These are phyloP conservation scores for Theristicus caerulescens DNA, from an alignment of 2,113 vertebrate genomes.

Conservation along the genomic window DNA sequence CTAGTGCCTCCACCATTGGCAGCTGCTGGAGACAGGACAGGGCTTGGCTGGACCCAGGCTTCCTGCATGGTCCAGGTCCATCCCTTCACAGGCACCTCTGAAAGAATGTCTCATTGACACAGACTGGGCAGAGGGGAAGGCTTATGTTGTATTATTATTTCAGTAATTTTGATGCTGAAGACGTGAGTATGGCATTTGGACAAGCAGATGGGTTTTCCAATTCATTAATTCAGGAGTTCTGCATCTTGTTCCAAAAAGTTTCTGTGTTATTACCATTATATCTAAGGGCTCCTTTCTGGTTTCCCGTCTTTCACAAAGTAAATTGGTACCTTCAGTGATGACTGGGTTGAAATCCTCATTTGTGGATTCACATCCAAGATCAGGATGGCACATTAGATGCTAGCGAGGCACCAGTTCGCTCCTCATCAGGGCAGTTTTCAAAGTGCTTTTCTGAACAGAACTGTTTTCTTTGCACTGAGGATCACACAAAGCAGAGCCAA, in stretches of 20 bases:
- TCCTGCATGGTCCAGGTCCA: not conserved
- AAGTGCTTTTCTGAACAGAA: not conserved
- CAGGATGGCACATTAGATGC: not conserved
- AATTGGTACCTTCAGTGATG: not conserved
- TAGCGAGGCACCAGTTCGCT: not conserved
- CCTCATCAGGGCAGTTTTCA: not conserved
- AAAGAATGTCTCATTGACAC: not conserved
- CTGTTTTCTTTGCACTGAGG: not conserved
- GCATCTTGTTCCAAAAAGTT: not conserved
- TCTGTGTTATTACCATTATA: not conserved
- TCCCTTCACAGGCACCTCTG: not conserved
- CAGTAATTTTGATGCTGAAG: not conserved
- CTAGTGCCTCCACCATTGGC: fast-evolving
- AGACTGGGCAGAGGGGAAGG: not conserved
- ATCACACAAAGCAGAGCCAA: conserved; percentile 22
- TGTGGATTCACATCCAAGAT: not conserved
- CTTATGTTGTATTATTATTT: not conserved
- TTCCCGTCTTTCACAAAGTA: not conserved
- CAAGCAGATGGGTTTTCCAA: not conserved
- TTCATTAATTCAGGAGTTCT: not conserved
- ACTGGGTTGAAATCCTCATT: not conserved
- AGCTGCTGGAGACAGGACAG: not conserved
- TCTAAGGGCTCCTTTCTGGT: not conserved
- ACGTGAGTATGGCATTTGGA: not conserved
- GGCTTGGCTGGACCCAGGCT: not conserved